Conservation (phyloP, 2,113 vertebrate species). For the Empidonax traillii region DNA sequence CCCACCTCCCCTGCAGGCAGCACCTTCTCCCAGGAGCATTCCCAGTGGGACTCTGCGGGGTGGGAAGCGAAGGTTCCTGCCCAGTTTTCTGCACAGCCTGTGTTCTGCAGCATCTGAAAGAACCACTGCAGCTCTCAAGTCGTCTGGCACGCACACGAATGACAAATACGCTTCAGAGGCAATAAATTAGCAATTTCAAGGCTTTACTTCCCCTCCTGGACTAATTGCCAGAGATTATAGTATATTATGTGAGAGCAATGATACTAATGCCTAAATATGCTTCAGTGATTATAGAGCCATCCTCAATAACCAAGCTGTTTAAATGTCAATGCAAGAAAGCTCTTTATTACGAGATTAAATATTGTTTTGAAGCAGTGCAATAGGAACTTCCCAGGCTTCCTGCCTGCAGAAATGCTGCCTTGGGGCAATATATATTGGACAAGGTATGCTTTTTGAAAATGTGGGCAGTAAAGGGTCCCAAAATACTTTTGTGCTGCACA, state of each 20-base stretch:
- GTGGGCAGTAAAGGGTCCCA: background rate
- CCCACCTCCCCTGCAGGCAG: background rate
- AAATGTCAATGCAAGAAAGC: constrained; percentile 70
- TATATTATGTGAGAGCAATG: constrained; percentile 71
- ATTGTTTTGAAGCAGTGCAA: constrained; percentile 61
- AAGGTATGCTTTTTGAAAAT: background rate
- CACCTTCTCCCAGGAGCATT: background rate
- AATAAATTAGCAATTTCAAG: constrained; percentile 72
- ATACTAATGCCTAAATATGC: constrained; percentile 75
- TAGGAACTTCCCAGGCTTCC: constrained; percentile 46
- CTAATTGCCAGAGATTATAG: constrained; percentile 75
- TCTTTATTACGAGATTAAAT: constrained; percentile 72
- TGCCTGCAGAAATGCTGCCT: constrained; percentile 28
- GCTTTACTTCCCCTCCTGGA: constrained; percentile 72
- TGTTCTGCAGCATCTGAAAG: background rate
- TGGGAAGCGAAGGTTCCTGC: background rate
- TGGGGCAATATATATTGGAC: background rate
- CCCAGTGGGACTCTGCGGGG: fast-evolving
- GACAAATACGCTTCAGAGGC: constrained; percentile 67
- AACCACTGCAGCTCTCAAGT: constrained; percentile 17
- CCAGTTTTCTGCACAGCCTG: background rate
- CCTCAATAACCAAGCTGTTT: constrained; percentile 70
- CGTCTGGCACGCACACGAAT: constrained; percentile 18
- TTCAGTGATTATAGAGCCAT: constrained; percentile 70
- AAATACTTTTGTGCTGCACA: background rate